phyloP scores from a whole-genome alignment of 2,888 invertebrate genomes.

The Andrena minutula region DNA sequence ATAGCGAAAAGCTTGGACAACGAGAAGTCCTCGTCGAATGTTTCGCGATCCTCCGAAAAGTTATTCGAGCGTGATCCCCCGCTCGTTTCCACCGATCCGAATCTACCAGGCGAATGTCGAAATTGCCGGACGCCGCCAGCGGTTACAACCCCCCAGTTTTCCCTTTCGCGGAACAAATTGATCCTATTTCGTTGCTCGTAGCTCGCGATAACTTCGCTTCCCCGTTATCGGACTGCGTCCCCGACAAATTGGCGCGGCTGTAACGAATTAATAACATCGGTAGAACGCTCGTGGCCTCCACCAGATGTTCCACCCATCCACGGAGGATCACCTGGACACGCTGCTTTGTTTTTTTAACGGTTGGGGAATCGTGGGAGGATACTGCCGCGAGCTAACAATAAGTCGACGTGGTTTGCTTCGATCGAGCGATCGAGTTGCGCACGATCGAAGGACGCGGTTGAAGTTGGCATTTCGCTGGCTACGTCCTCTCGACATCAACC shows the following conservation, averaged over 20 bases:
- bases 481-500: conserved; percentile 10
- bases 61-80: conserved; percentile 58
- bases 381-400: conserved; percentile 27
- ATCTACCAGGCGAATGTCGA: conserved; percentile 44
- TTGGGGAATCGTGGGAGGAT: neutral
- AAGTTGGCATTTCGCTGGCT: neutral
- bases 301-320: conserved; percentile 33
- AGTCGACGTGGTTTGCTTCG: neutral
- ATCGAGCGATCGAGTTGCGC: neutral
- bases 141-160: conserved; percentile 39
- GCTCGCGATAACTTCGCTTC: conserved; percentile 66
- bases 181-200: conserved; percentile 59
- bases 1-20: too few species aligned
- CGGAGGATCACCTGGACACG: conserved; percentile 30
- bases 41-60: conserved; percentile 1
- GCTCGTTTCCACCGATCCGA: conserved; percentile 49
- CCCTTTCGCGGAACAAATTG: conserved; percentile 67
- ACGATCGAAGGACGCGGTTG: neutral
- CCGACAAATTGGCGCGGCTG: conserved; percentile 61
- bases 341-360: conserved; percentile 14
- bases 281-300: conserved; percentile 52
- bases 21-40: too few species aligned
- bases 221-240: conserved; percentile 46
- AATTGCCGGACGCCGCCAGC: conserved; percentile 49
- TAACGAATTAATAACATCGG: conserved; percentile 66